phyloP scores from a whole-genome alignment of 2,888 invertebrate species.

The Cerastoderma edule region DNA sequence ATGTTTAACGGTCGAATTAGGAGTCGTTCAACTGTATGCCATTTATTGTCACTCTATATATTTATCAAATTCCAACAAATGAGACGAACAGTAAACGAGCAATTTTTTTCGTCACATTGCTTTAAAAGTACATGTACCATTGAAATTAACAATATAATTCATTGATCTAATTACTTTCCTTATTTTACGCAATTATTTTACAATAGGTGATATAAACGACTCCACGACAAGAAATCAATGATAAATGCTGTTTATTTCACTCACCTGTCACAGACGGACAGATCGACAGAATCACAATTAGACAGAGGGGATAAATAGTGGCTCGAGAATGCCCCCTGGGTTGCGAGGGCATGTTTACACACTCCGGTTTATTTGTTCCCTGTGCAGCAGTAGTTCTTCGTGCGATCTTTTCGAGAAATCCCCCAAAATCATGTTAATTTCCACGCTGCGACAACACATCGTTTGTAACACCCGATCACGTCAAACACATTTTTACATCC shows the following conservation, averaged over 20 bases:
- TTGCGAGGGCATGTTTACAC: conserved; percentile 67
- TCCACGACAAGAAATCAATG: too few relatives aligned
- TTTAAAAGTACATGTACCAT: too few relatives aligned
- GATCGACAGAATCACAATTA: conserved; percentile 14
- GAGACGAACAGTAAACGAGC: too few relatives aligned
- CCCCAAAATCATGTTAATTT: conserved; percentile 30
- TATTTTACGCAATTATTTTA: too few relatives aligned
- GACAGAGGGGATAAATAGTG: conserved; percentile 2
- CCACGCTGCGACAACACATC: conserved; percentile 37
- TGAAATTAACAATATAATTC: too few relatives aligned
- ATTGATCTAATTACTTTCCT: too few relatives aligned
- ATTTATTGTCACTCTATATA: too few relatives aligned
- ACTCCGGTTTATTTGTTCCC: conserved; percentile 33
- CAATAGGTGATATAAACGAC: too few relatives aligned
- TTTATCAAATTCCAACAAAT: too few relatives aligned
- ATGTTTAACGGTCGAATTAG: too few relatives aligned
- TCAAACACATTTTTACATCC: conserved; percentile 15
- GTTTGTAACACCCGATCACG: conserved; percentile 8
- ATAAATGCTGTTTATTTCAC: neutral
- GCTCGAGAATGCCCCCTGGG: conserved; percentile 35
- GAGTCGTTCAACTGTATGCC: too few relatives aligned
- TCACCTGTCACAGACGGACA: conserved; percentile 15
- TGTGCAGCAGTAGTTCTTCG: conserved; percentile 38
- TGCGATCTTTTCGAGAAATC: conserved; percentile 39
- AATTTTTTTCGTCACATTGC: too few relatives aligned